Conservation (phyloP, 1,140 invertebrate species). For the Ganaspis sp. region DNA sequence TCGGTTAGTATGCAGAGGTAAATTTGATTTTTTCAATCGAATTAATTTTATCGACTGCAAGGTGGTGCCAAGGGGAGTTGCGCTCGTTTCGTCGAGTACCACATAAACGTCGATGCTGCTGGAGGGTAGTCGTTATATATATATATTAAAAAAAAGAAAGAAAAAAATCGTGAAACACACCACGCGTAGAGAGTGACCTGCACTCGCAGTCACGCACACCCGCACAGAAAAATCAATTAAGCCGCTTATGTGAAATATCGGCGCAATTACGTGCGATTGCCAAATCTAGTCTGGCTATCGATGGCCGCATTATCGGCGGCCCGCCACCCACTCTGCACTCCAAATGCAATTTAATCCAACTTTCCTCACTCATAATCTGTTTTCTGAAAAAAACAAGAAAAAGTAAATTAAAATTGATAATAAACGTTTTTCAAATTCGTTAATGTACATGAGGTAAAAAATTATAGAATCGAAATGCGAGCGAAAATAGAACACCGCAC, state of each 20-base stretch:
- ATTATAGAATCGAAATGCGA: too few relatives aligned
- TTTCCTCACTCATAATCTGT: conserved; percentile 45
- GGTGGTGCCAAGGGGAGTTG: conserved; percentile 26
- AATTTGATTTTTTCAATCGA: conserved; percentile 26
- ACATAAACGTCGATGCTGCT: conserved; percentile 42
- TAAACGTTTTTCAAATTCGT: too few relatives aligned
- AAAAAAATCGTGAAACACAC: conserved; percentile 53
- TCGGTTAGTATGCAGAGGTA: conserved; percentile 15
- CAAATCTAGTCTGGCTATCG: conserved; percentile 62
- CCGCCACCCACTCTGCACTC: conserved; percentile 36
- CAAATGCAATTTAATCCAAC: conserved; percentile 56
- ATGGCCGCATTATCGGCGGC: conserved; percentile 59
- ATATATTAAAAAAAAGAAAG: not conserved
- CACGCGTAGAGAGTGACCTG: conserved; percentile 32
- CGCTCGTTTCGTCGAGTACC: conserved; percentile 41
- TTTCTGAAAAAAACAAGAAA: not conserved
- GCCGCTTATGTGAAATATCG: conserved; percentile 64
- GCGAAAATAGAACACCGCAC: too few relatives aligned
- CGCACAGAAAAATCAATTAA: conserved; percentile 67
- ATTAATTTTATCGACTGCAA: conserved; percentile 29
- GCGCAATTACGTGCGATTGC: conserved; percentile 64
- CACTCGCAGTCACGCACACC: conserved; percentile 40
- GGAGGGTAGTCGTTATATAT: conserved; percentile 13
- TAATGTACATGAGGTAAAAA: too few relatives aligned
- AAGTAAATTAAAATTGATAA: too few relatives aligned